These are phyloP conservation scores for Castor canadensis DNA, from an alignment of 2,113 vertebrate genomes.

Conservation along the genomic window DNA sequence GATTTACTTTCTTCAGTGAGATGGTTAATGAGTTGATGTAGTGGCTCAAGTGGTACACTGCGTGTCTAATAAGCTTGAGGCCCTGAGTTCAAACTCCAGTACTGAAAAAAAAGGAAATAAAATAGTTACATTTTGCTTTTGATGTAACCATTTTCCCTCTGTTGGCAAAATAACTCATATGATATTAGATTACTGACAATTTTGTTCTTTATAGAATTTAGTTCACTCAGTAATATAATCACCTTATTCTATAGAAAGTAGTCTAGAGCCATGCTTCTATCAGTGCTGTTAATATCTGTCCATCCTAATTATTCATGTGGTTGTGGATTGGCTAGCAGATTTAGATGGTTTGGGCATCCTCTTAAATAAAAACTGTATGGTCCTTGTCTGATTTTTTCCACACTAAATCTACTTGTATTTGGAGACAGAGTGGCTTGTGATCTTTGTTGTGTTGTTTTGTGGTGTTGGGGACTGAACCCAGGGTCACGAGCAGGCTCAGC, in stretches of 20 bases:
- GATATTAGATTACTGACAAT: background rate
- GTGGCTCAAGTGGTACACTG: too few relatives aligned
- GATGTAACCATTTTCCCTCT: background rate
- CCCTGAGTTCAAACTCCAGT: too few relatives aligned
- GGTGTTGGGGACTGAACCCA: background rate
- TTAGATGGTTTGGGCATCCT: background rate
- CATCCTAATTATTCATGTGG: background rate
- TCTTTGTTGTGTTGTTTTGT: background rate
- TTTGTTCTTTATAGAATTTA: conserved; percentile 19
- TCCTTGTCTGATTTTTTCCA: background rate
- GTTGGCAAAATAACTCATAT: background rate
- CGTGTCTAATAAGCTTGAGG: too few relatives aligned
- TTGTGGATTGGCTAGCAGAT: background rate
- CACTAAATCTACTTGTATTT: background rate
- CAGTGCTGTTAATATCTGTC: background rate
- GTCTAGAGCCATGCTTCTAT: background rate
- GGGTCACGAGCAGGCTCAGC: background rate
- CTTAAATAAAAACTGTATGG: background rate
- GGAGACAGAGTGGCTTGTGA: background rate
- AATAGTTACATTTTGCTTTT: conserved; percentile 8
- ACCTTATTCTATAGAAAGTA: background rate
- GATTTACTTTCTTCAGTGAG: background rate
- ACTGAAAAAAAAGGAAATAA: too few relatives aligned
- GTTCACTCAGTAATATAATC: background rate
- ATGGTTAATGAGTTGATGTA: too few relatives aligned